A percentile compares a stretch with the other conserved stretches of the same genome.
Conservation (phyloP, 2,888 invertebrate genomes). For the Boloria euphrosyne region DNA sequence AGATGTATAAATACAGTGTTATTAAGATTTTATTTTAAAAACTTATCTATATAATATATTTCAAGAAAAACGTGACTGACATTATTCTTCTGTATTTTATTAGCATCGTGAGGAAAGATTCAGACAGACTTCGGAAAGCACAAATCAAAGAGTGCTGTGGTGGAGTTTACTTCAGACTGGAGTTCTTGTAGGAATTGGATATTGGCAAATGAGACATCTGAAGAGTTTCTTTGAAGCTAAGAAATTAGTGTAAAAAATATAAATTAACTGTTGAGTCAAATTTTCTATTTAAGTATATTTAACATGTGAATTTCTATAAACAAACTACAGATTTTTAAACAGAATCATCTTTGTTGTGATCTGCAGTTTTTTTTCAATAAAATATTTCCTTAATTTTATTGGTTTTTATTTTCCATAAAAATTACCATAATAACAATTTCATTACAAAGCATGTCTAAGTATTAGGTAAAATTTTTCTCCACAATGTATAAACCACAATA, state of each 20-base stretch:
- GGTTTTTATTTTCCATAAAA: background rate
- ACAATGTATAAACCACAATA: too few species aligned
- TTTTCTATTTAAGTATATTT: conserved; percentile 33
- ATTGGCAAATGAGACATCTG: conserved; percentile 99
- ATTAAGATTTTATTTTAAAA: too few species aligned
- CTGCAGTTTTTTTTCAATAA: conserved; percentile 50
- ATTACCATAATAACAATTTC: background rate
- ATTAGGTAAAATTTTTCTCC: too few species aligned
- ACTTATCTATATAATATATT: too few species aligned
- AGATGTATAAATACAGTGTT: too few species aligned
- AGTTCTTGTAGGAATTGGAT: conserved; percentile 95
- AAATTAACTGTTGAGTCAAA: conserved; percentile 20
- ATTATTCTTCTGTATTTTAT: conserved; percentile 19
- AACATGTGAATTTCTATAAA: conserved; percentile 26
- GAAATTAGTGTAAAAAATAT: conserved; percentile 90
- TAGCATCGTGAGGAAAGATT: conserved; percentile 99
- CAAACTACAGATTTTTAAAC: conserved; percentile 28
- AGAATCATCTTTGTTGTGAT: conserved; percentile 54
- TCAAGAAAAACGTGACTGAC: background rate
- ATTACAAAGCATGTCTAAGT: too few species aligned
- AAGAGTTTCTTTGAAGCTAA: conserved; percentile 99
- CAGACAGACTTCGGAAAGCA: conserved; percentile 98
- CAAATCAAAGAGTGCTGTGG: conserved; percentile 96
- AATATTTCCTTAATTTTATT: conserved; percentile 4
- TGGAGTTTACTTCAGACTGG: conserved; percentile 97